Evolutionary conservation across 2,797 vertebrate genomes (phyloP), one percentile per base, ranked within the genome.

Genomic region (Sternarchorhynchus goeldii): DNA sequence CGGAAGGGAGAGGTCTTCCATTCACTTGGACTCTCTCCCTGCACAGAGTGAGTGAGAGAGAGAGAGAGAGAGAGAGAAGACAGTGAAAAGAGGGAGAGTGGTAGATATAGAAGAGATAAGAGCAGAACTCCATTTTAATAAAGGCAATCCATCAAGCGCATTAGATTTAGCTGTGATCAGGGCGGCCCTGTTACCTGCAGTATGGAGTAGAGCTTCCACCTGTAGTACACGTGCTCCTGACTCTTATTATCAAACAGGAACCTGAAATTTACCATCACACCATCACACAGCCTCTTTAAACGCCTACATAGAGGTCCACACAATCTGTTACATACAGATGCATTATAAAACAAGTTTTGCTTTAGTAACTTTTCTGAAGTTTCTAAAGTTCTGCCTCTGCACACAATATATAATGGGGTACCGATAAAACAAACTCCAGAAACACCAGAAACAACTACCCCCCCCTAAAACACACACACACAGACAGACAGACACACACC

Each of bases 221-320:
- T 91, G 84, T 95, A 95, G 84, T 95, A 95, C 62, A 95, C 93
- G 2, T 95, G 94, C 74, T 94, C 92, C 85, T 94, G 94, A 84
- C 91, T 93, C 86, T 94, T 93, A 86, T 94, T 94, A 77, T 95
- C 92, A 89, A 94, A 95, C 81, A 95, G 93, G 82, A 95, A 95
- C 86, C 94, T 95, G 83, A 83, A 76, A 73, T 21, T 31, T 75
- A 39, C 78, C 65, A 80, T 1, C 62, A 71, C 20, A 39, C 78
- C 65, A 80, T 1, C 62, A 71, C 20, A 77, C n/a, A 39, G 0
- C 29, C 55, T 6, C 58, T 39, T 70, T 78, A 8, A 74, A 45
- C 56, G 5, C 25, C 6, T 16, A 50, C 6, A 69, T 20, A 45
- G 18, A 17, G 6, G 10, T 65, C 25, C 0, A 79, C 3, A 59